Conservation (phyloP, 2,113 vertebrate species). For the Pterocles gutturalis region DNA sequence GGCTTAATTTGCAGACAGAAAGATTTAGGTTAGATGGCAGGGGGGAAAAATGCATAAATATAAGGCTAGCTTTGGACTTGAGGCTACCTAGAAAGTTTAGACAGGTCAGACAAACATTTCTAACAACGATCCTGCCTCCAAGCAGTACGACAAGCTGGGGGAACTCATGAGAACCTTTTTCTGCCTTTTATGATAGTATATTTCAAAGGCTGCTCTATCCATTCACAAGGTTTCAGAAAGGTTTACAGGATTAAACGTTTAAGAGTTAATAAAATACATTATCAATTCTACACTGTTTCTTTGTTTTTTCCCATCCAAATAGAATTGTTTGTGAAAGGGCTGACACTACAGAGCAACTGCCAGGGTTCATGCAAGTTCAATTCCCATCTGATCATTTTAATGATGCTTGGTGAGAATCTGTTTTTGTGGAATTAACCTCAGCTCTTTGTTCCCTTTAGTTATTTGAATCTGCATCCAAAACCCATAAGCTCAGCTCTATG, state of each 20-base stretch:
- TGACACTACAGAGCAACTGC: slow-evolving; percentile 22
- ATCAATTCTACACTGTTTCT: slow-evolving; percentile 11
- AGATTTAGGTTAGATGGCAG: slow-evolving; percentile 13
- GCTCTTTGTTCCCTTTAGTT: slow-evolving; percentile 14
- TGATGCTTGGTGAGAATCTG: slow-evolving; percentile 22
- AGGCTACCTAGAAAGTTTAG: slow-evolving; percentile 41
- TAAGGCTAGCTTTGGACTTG: slow-evolving; percentile 7
- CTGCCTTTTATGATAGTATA: background rate
- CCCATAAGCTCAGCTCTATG: background rate
- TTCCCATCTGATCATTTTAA: slow-evolving; percentile 42
- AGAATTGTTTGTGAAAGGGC: slow-evolving; percentile 34
- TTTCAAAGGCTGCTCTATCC: slow-evolving; percentile 8
- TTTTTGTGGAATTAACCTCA: slow-evolving; percentile 24
- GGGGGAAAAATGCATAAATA: background rate
- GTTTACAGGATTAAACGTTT: slow-evolving; percentile 1
- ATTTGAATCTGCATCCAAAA: background rate
- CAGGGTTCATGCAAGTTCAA: slow-evolving; percentile 39
- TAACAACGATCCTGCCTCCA: slow-evolving; percentile 8
- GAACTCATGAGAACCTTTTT: background rate
- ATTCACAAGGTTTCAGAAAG: background rate
- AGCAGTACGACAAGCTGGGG: background rate
- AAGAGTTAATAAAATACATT: slow-evolving; percentile 44
- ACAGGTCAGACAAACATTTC: slow-evolving; percentile 21
- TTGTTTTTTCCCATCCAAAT: background rate
- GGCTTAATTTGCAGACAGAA: slow-evolving; percentile 49